Evolutionary conservation across 2,113 vertebrate genomes (phyloP).

Genomic region (Brachirus orientalis): DNA sequence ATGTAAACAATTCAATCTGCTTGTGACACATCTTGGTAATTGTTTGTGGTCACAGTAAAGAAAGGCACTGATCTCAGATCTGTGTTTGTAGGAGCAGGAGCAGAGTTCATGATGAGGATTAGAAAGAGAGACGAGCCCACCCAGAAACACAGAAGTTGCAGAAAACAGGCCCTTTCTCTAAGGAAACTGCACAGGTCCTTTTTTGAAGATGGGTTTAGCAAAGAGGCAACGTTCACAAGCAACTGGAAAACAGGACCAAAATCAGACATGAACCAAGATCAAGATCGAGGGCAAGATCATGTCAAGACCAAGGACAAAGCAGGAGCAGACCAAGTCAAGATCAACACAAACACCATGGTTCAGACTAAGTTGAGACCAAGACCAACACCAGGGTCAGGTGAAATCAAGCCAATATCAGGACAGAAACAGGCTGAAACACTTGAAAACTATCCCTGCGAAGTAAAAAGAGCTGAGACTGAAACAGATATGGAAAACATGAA

Average conservation of each 20-base stretch:
- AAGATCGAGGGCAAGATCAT: no score
- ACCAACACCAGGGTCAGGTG: no score
- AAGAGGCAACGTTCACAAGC: background rate
- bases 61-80: slow-evolving; percentile 1
- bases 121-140: slow-evolving; percentile 66
- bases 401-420: no score
- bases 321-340: no score
- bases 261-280: no score
- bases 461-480: background rate
- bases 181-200: slow-evolving; percentile 19
- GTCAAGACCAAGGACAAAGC: no score
- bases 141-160: slow-evolving; percentile 50
- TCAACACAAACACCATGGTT: no score
- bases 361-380: no score
- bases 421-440: no score
- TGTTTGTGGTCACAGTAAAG: slow-evolving; percentile 1
- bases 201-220: background rate
- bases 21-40: background rate
- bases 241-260: background rate
- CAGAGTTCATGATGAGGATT: slow-evolving; percentile 55
- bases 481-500: background rate
- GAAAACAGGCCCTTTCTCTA: slow-evolving; percentile 33
- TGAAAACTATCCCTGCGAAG: no score
- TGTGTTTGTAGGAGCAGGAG: slow-evolving; percentile 49
- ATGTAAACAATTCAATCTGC: background rate